These are phyloP conservation scores for Enhydra lutris DNA, from an alignment of 2,113 vertebrate genomes.

Conservation along the genomic window DNA sequence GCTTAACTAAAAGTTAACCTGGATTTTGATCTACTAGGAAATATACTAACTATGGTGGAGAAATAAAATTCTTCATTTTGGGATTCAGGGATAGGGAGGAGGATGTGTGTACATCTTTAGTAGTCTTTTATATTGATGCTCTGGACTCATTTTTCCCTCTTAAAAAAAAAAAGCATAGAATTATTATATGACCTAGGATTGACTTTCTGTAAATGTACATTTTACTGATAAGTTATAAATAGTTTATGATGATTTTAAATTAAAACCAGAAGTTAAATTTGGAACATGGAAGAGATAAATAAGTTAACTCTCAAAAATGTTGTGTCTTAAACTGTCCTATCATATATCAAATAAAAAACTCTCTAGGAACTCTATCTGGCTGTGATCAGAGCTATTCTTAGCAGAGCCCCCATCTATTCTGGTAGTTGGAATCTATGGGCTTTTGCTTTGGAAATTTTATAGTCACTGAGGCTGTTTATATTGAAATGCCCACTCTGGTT, in stretches of 20 bases:
- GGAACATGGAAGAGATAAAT: conserved; percentile 50
- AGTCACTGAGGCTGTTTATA: background rate
- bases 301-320: conserved; percentile 56
- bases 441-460: conserved; percentile 47
- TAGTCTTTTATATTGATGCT: background rate
- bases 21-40: conserved; percentile 36
- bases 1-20: conserved; percentile 13
- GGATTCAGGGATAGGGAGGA: background rate
- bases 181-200: conserved; percentile 37
- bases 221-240: conserved; percentile 70
- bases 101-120: background rate
- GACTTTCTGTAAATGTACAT: conserved; percentile 63
- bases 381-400: conserved; percentile 50
- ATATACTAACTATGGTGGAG: background rate
- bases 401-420: background rate
- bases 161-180: conserved; percentile 30
- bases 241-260: conserved; percentile 66
- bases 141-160: background rate
- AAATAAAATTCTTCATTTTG: conserved; percentile 6
- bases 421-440: background rate
- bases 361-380: background rate
- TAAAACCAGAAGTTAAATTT: conserved; percentile 71
- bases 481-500: background rate
- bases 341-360: conserved; percentile 42
- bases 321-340: conserved; percentile 48